Conservation (phyloP, 2,888 invertebrate species). For the Vannuccia rotundouncinata region DNA sequence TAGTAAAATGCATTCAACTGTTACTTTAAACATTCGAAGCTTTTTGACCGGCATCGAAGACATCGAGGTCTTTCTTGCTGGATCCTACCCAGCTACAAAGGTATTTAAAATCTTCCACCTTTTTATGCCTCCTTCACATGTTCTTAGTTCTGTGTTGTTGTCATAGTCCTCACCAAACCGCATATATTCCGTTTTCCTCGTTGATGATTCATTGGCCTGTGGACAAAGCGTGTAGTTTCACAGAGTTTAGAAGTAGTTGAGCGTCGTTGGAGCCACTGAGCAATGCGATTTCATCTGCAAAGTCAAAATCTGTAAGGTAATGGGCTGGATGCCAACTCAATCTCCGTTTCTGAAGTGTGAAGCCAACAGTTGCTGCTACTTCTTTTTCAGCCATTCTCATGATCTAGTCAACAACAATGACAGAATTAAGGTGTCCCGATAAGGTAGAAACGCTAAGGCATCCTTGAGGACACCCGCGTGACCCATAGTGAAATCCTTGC, state of each 20-base stretch:
- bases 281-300: constrained; percentile 7
- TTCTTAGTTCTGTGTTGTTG: not conserved
- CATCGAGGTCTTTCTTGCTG: not conserved
- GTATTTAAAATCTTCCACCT: constrained; percentile 1
- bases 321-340: not conserved
- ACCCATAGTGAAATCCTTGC: not conserved
- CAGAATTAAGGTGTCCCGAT: not conserved
- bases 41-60: not conserved
- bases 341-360: not conserved
- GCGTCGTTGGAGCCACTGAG: not conserved
- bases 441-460: not conserved
- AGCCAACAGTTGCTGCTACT: not conserved
- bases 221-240: constrained; percentile 3
- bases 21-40: not conserved
- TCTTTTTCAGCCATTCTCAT: not conserved
- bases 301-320: not conserved
- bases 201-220: too few species aligned
- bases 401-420: constrained; percentile 13
- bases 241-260: not conserved
- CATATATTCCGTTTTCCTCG: not conserved
- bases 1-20: not conserved
- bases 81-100: not conserved
- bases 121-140: not conserved
- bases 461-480: not conserved
- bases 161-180: too few species aligned